Evolutionary conservation across 2,888 invertebrate genomes (phyloP).

Genomic region (Criorhina ranunculi): DNA sequence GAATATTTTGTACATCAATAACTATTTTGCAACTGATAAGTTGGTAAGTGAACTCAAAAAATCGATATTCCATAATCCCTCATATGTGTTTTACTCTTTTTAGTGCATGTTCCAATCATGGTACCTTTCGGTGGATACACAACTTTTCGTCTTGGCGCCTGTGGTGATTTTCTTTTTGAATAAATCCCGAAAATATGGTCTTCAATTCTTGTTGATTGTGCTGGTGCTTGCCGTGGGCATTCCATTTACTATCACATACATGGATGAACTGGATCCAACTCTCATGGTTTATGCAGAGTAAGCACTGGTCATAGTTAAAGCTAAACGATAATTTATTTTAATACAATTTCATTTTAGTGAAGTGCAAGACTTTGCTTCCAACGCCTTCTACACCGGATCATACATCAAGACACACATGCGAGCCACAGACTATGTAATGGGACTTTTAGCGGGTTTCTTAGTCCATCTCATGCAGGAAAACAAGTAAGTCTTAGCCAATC

Average conservation of each 20-base stretch:
- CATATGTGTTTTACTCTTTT: constrained; percentile 62
- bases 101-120: constrained; percentile 86
- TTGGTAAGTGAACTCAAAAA: constrained; percentile 77
- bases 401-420: constrained; percentile 92
- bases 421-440: constrained; percentile 89
- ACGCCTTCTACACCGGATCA: constrained; percentile 87
- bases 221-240: constrained; percentile 85
- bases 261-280: constrained; percentile 88
- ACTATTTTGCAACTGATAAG: constrained; percentile 88
- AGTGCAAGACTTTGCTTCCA: constrained; percentile 87
- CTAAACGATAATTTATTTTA: neutral
- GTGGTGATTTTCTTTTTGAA: constrained; percentile 88
- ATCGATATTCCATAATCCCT: neutral
- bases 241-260: constrained; percentile 87
- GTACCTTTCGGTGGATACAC: constrained; percentile 87
- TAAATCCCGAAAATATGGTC: constrained; percentile 87
- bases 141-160: constrained; percentile 88
- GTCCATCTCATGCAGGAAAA: constrained; percentile 88
- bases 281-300: constrained; percentile 89
- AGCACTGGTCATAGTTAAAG: constrained; percentile 77
- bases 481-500: constrained; percentile 83
- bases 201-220: constrained; percentile 85
- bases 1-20: constrained; percentile 90
- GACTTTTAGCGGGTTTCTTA: constrained; percentile 88
- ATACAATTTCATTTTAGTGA: constrained; percentile 85